Evolutionary conservation across 2,797 vertebrate species (phyloP).

Genomic region (Argya squamiceps): DNA sequence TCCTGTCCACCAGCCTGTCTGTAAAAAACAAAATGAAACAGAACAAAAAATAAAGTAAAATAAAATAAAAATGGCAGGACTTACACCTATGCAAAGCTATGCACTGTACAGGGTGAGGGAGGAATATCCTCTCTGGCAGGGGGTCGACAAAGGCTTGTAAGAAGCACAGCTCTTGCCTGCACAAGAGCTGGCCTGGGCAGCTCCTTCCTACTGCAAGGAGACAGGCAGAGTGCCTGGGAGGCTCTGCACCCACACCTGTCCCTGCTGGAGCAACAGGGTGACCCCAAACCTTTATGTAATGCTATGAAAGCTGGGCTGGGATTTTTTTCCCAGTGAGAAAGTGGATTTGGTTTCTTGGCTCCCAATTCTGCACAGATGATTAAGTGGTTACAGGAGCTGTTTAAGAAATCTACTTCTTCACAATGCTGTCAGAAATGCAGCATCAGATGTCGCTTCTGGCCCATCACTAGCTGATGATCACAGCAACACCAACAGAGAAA

Average conservation of each 20-base stretch:
- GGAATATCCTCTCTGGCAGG: background rate
- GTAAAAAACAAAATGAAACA: conserved; percentile 79
- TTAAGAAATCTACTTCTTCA: background rate
- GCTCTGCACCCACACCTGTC: background rate
- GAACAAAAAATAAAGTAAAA: conserved; percentile 78
- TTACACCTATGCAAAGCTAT: conserved; percentile 13
- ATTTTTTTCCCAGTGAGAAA: rapidly evolving
- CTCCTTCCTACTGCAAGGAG: background rate
- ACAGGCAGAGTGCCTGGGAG: background rate
- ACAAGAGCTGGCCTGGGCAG: background rate
- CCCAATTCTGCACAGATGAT: background rate
- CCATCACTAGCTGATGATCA: background rate
- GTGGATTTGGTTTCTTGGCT: rapidly evolving
- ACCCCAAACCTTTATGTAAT: background rate
- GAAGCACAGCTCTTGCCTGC: background rate
- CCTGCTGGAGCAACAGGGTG: background rate
- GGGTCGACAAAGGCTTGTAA: background rate
- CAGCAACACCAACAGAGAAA: background rate
- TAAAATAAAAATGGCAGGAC: conserved; percentile 71
- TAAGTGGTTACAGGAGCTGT: background rate
- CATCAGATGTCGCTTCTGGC: background rate
- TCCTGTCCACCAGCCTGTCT: conserved; percentile 89
- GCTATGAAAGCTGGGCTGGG: rapidly evolving
- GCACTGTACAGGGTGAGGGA: background rate
- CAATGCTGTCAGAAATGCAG: background rate